A percentile compares a stretch with the other conserved stretches of the same genome.
Conservation (phyloP, 2,888 invertebrate species). For the Archips xylosteana region DNA sequence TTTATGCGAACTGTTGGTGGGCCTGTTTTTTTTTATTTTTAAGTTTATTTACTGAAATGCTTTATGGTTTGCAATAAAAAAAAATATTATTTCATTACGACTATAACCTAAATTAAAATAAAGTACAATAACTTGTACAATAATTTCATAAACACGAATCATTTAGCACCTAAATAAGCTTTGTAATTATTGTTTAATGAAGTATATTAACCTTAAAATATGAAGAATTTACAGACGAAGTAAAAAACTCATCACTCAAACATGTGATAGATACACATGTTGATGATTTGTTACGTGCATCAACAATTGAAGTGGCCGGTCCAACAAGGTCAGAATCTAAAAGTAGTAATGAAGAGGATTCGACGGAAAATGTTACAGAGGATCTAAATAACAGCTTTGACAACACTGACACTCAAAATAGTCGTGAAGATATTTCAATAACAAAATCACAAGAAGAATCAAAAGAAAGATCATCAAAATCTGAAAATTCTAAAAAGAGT, state of each 20-base stretch:
- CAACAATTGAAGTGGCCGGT: constrained; percentile 57
- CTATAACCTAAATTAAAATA: too few relatives aligned
- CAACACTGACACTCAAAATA: constrained; percentile 44
- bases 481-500: constrained; percentile 44
- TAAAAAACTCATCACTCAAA: background rate
- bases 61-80: too few relatives aligned
- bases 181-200: too few relatives aligned
- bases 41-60: too few relatives aligned
- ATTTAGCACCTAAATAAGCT: too few relatives aligned
- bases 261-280: background rate
- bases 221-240: background rate
- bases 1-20: too few relatives aligned
- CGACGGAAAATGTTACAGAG: constrained; percentile 53
- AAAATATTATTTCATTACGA: too few relatives aligned
- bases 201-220: background rate
- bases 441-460: constrained; percentile 47
- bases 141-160: too few relatives aligned
- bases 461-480: constrained; percentile 55
- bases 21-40: too few relatives aligned
- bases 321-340: constrained; percentile 51
- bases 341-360: constrained; percentile 38
- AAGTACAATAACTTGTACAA: too few relatives aligned
- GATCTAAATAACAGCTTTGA: constrained; percentile 48
- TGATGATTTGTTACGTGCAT: constrained; percentile 55
- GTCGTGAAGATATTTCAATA: constrained; percentile 51